Evolutionary conservation across 2,797 vertebrate species (phyloP).

Genomic region (Onychomys arenicola): DNA sequence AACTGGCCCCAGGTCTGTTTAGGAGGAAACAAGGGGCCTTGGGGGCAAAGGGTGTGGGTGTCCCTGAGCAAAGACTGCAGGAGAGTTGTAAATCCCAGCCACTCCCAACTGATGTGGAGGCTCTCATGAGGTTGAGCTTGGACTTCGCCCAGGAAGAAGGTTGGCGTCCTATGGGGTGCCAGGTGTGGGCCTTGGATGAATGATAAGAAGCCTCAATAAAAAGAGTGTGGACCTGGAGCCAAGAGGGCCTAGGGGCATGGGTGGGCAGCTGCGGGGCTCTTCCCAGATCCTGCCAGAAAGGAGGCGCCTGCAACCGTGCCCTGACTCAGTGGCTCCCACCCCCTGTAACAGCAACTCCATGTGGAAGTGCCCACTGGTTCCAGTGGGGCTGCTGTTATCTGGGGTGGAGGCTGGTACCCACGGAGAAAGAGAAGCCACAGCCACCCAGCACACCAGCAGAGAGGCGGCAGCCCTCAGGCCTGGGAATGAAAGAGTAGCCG

Average conservation of each 20-base stretch:
- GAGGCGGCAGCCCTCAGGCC: rapidly evolving
- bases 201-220: slow-evolving; percentile 74
- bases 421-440: background rate
- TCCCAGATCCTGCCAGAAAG: background rate
- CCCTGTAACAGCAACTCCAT: slow-evolving; percentile 97
- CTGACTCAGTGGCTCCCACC: slow-evolving; percentile 86
- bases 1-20: background rate
- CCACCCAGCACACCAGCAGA: background rate
- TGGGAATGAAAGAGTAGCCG: background rate
- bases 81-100: slow-evolving; percentile 53
- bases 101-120: slow-evolving; percentile 73
- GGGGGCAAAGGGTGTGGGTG: slow-evolving; percentile 29
- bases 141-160: slow-evolving; percentile 75
- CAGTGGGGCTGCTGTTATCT: slow-evolving; percentile 95
- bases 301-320: background rate
- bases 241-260: rapidly evolving
- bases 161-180: background rate
- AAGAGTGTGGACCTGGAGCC: background rate
- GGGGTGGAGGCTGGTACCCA: slow-evolving; percentile 86
- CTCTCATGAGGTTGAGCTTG: slow-evolving; percentile 39
- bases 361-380: slow-evolving; percentile 89
- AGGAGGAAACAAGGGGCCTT: slow-evolving; percentile 52
- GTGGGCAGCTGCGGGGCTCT: rapidly evolving
- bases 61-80: slow-evolving; percentile 51
- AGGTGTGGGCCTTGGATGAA: slow-evolving; percentile 51